A percentile compares a stretch with the other conserved stretches of the same genome.
Evolutionary conservation across 1,140 invertebrate species (phyloP).

Genomic region (Drosophila ohnishii): DNA sequence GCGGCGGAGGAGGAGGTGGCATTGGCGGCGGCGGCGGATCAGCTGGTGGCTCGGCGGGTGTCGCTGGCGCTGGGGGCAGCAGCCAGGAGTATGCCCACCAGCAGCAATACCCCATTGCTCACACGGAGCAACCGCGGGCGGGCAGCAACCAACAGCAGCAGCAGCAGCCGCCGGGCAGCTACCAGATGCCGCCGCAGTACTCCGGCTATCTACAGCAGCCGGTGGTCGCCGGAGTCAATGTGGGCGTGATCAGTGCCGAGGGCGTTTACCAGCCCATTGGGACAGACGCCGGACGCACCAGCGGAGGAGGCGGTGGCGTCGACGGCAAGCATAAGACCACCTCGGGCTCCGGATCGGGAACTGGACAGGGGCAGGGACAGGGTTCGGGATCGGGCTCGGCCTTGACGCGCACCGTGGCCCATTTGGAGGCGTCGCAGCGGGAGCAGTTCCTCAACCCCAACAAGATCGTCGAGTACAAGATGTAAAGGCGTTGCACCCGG

Average conservation of each 20-base stretch:
- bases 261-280: constrained; percentile 77
- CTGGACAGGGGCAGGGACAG: constrained; percentile 20
- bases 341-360: constrained; percentile 15
- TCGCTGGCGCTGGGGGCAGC: constrained; percentile 66
- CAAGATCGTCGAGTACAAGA: constrained; percentile 83
- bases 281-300: constrained; percentile 63
- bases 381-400: constrained; percentile 57
- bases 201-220: constrained; percentile 79
- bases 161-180: constrained; percentile 68
- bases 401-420: constrained; percentile 75
- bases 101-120: constrained; percentile 78
- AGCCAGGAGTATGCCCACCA: constrained; percentile 79
- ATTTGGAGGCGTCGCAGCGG: constrained; percentile 76
- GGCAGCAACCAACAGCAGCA: constrained; percentile 53
- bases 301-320: constrained; percentile 41
- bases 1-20: constrained; percentile 17
- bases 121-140: constrained; percentile 74
- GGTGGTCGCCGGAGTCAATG: constrained; percentile 77
- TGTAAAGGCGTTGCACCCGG: constrained; percentile 83
- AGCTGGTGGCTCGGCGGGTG: constrained; percentile 46
- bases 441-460: constrained; percentile 83
- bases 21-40: constrained; percentile 45
- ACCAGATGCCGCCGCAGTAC: constrained; percentile 75
- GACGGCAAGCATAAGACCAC: constrained; percentile 44
- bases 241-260: constrained; percentile 77